Evolutionary conservation across 2,888 invertebrate genomes (phyloP).

Genomic region (Glyphotaelius pellucidus): DNA sequence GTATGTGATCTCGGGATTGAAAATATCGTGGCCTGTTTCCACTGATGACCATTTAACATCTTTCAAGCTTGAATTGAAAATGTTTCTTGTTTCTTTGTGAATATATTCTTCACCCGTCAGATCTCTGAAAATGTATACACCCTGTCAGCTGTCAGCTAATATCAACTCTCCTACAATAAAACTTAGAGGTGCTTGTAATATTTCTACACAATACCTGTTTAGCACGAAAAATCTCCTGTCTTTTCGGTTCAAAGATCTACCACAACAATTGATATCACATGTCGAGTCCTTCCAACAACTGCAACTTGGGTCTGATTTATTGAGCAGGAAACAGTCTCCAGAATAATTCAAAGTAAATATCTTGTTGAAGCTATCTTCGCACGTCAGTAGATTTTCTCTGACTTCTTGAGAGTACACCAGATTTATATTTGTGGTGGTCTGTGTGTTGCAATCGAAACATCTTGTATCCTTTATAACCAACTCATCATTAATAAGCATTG

Average conservation of each 20-base stretch:
- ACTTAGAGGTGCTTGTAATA: background rate
- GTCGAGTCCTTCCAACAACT: background rate
- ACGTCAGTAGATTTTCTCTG: background rate
- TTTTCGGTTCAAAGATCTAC: slow-evolving; percentile 24
- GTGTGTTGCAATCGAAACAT: slow-evolving; percentile 24
- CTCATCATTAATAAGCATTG: slow-evolving; percentile 8
- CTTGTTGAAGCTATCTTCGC: slow-evolving; percentile 34
- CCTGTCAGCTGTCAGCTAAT: background rate
- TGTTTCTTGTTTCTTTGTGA: slow-evolving; percentile 37
- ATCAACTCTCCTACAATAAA: background rate
- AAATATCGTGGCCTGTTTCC: slow-evolving; percentile 31
- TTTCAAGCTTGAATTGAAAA: slow-evolving; percentile 35
- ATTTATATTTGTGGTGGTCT: slow-evolving; percentile 37
- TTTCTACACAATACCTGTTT: slow-evolving; percentile 35
- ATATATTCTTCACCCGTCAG: slow-evolving; percentile 50
- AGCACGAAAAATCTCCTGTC: slow-evolving; percentile 43
- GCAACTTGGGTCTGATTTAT: background rate
- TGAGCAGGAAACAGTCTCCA: slow-evolving; percentile 24
- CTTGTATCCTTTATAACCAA: slow-evolving; percentile 25
- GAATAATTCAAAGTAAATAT: slow-evolving; percentile 44
- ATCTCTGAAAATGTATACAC: slow-evolving; percentile 35
- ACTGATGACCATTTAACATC: slow-evolving; percentile 14
- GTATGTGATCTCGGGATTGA: slow-evolving; percentile 34
- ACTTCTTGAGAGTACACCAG: slow-evolving; percentile 19
- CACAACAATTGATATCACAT: background rate